Conservation (phyloP, 92 coral and sea anemone species). For the Isaurus tuberculatus region DNA sequence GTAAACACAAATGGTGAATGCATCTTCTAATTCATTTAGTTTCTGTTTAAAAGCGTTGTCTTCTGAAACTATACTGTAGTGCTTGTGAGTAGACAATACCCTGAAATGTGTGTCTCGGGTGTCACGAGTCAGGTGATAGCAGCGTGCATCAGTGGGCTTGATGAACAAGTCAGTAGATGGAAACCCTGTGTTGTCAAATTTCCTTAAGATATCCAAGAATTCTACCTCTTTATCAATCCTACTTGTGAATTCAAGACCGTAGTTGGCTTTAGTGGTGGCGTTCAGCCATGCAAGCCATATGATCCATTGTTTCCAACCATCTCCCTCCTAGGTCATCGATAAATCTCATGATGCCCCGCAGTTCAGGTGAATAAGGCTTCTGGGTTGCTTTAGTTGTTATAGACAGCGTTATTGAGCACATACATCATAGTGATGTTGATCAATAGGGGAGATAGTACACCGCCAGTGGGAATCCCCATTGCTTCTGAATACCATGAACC, state of each 20-base stretch:
- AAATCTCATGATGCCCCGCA: slow-evolving; percentile 22
- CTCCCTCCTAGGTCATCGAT: slow-evolving; percentile 9
- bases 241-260: slow-evolving; percentile 23
- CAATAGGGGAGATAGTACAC: slow-evolving; percentile 11
- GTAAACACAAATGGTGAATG: not conserved
- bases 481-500: slow-evolving; percentile 4
- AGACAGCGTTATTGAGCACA: slow-evolving; percentile 14
- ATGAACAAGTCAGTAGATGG: slow-evolving; percentile 19
- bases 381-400: not conserved
- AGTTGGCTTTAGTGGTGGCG: slow-evolving; percentile 7
- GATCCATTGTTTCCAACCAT: slow-evolving; percentile 1
- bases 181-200: slow-evolving; percentile 22
- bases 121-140: slow-evolving; percentile 37
- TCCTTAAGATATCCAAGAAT: slow-evolving; percentile 27
- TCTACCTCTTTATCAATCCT: slow-evolving; percentile 15
- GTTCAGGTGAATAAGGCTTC: slow-evolving; percentile 2
- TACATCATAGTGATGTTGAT: not conserved
- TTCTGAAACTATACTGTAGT: slow-evolving; percentile 11
- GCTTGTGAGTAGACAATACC: slow-evolving; percentile 30
- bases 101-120: slow-evolving; percentile 25
- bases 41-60: slow-evolving; percentile 7
- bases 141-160: slow-evolving; percentile 25
- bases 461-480: slow-evolving; percentile 14
- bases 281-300: slow-evolving; percentile 2
- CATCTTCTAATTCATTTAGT: slow-evolving; percentile 19